These are phyloP conservation scores for Calonectris borealis DNA, from an alignment of 2,113 vertebrate species.

Conservation along the genomic window DNA sequence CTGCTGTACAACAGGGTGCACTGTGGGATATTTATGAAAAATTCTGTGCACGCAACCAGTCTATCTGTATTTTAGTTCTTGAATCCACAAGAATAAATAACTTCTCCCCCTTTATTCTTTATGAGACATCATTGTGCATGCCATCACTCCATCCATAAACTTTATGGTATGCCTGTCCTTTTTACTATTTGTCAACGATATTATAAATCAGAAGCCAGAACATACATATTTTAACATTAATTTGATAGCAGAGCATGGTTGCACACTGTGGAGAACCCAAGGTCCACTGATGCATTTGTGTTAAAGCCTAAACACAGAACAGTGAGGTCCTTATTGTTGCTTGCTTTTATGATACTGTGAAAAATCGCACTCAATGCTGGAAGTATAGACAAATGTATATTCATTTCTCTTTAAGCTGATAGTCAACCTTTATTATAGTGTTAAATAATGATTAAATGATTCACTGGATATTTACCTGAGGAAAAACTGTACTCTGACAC, in stretches of 20 bases:
- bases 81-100: constrained; percentile 60
- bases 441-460: neutral
- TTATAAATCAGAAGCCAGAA: constrained; percentile 54
- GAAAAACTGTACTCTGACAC: neutral
- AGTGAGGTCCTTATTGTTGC: neutral
- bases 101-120: constrained; percentile 49
- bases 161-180: constrained; percentile 53
- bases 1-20: constrained; percentile 69
- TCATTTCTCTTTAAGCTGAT: neutral
- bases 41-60: constrained; percentile 67
- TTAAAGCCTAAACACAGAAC: neutral
- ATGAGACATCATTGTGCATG: constrained; percentile 57
- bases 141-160: constrained; percentile 62
- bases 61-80: constrained; percentile 62
- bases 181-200: constrained; percentile 47
- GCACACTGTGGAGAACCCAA: neutral
- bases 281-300: neutral
- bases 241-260: constrained; percentile 18
- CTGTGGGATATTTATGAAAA: constrained; percentile 72
- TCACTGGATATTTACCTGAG: neutral
- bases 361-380: neutral
- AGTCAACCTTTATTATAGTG: neutral
- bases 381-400: neutral
- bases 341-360: neutral
- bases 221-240: constrained; percentile 54